Evolutionary conservation across 2,113 vertebrate species (phyloP).

Genomic region (Porphyrio hochstetteri): DNA sequence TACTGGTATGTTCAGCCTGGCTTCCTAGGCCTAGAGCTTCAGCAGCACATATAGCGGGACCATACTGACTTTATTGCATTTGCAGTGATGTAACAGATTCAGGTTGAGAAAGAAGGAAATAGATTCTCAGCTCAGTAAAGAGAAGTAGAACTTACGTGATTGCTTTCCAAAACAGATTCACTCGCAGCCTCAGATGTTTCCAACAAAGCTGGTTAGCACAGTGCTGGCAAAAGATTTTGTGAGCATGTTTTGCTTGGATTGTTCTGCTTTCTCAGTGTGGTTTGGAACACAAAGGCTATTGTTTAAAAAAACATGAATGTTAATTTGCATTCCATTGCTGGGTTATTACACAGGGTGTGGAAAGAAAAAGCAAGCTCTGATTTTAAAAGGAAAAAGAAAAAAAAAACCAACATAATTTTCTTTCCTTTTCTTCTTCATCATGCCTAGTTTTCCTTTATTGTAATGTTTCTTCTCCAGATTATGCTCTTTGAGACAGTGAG

Average conservation of each 20-base stretch:
- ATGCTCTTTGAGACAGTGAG: neutral
- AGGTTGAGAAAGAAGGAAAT: neutral
- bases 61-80: neutral
- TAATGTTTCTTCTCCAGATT: neutral
- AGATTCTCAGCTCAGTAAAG: neutral
- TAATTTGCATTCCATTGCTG: slow-evolving; percentile 41
- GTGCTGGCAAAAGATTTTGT: slow-evolving; percentile 25
- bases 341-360: neutral
- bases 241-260: slow-evolving; percentile 1
- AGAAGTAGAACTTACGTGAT: neutral
- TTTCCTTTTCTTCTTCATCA: slow-evolving; percentile 18
- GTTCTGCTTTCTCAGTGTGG: slow-evolving; percentile 32
- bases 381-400: neutral
- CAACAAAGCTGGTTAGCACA: neutral
- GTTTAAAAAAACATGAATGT: slow-evolving; percentile 25
- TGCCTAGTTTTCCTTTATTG: slow-evolving; percentile 6
- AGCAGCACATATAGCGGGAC: neutral
- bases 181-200: neutral
- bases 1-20: neutral
- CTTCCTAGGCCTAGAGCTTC: neutral
- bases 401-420: neutral
- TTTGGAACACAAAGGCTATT: slow-evolving; percentile 58
- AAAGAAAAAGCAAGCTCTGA: slow-evolving; percentile 30
- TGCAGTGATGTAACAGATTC: neutral
- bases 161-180: neutral